Percentiles rank a stretch among this genome's conserved stretches.
phyloP scores from a whole-genome alignment of 2,888 invertebrate genomes.

The Willowsia nigromaculata region DNA sequence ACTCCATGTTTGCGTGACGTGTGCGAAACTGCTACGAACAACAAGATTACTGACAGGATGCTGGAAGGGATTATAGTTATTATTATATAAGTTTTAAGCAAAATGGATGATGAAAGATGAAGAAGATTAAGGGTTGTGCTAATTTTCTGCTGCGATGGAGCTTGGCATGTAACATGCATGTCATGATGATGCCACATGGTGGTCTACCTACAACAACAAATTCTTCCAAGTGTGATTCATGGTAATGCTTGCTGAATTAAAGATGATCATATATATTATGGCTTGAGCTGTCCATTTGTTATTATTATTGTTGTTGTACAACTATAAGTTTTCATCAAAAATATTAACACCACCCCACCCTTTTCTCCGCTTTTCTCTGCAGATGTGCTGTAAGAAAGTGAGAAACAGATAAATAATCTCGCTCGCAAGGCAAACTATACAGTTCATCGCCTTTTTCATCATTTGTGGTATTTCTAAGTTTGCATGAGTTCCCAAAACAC shows the following conservation, averaged over 20 bases:
- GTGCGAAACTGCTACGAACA: not conserved
- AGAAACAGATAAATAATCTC: constrained; percentile 42
- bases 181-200: not conserved
- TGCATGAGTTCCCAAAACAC: not conserved
- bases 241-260: not conserved
- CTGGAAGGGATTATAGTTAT: not conserved
- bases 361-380: not conserved
- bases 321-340: constrained; percentile 21
- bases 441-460: constrained; percentile 43
- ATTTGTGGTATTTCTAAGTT: not conserved
- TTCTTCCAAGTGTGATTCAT: constrained; percentile 3
- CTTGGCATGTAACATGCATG: not conserved
- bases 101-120: not conserved
- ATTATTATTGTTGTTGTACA: constrained; percentile 1
- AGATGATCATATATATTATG: not conserved
- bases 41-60: not conserved
- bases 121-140: constrained; percentile 5
- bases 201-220: constrained; percentile 36
- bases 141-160: not conserved
- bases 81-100: not conserved
- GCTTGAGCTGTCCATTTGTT: constrained; percentile 16
- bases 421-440: not conserved
- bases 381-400: not conserved
- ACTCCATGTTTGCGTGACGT: not conserved
- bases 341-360: not conserved